phyloP scores from a whole-genome alignment of 2,113 vertebrate genomes.

The Erythrolamprus reginae region DNA sequence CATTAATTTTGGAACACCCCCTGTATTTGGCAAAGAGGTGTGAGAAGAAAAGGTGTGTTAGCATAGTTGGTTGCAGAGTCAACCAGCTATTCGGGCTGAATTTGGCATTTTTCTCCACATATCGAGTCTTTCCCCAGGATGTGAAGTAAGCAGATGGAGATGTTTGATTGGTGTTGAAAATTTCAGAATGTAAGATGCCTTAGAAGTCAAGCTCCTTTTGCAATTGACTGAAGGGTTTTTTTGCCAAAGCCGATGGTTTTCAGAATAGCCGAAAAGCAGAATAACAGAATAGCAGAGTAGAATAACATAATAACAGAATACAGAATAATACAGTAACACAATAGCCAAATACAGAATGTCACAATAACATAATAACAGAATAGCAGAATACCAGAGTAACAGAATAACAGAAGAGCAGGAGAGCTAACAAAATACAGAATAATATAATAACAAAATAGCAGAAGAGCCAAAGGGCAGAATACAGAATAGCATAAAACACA shows the following conservation, averaged over 20 bases:
- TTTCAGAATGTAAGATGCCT: background rate
- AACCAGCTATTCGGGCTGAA: background rate
- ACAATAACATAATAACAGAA: too few relatives aligned
- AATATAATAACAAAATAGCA: too few relatives aligned
- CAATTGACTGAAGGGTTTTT: background rate
- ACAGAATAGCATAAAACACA: too few relatives aligned
- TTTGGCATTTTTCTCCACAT: background rate
- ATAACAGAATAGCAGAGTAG: too few relatives aligned
- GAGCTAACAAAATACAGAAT: too few relatives aligned
- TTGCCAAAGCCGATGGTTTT: background rate
- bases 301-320: too few relatives aligned
- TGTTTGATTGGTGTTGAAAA: background rate
- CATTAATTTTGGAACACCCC: too few relatives aligned
- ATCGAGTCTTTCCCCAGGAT: background rate
- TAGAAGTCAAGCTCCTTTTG: background rate
- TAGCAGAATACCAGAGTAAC: too few relatives aligned
- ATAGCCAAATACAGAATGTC: too few relatives aligned
- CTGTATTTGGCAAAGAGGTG: background rate
- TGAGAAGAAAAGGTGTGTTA: background rate
- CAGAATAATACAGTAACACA: too few relatives aligned
- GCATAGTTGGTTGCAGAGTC: background rate
- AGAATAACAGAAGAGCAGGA: background rate
- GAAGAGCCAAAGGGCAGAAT: too few relatives aligned
- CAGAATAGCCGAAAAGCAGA: background rate
- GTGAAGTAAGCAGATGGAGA: background rate